These are phyloP conservation scores for Lysiphlebus fabarum DNA, from an alignment of 1,140 invertebrate species.

Conservation along the genomic window DNA sequence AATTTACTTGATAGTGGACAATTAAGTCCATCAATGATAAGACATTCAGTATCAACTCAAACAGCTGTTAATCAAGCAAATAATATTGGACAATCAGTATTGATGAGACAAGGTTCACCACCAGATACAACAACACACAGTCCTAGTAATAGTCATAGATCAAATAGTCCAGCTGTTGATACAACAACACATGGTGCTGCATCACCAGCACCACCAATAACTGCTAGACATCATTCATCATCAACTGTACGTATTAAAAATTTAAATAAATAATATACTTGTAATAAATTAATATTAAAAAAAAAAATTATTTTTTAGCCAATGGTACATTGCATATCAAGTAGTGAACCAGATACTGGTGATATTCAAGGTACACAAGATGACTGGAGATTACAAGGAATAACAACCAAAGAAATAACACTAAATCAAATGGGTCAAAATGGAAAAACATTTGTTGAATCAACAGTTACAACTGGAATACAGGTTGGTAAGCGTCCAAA, in stretches of 20 bases:
- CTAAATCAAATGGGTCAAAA: slow-evolving; percentile 39
- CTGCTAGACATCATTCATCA: slow-evolving; percentile 53
- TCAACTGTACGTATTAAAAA: slow-evolving; percentile 51
- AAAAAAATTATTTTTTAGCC: slow-evolving; percentile 57
- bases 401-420: slow-evolving; percentile 46
- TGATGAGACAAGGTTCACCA: slow-evolving; percentile 61
- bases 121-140: slow-evolving; percentile 80
- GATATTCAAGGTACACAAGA: slow-evolving; percentile 51
- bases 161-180: slow-evolving; percentile 55
- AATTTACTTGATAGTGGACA: slow-evolving; percentile 30
- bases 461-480: slow-evolving; percentile 54
- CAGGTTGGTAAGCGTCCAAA: slow-evolving; percentile 54
- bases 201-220: slow-evolving; percentile 56
- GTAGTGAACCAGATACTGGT: slow-evolving; percentile 73
- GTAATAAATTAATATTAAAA: background rate
- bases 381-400: slow-evolving; percentile 49
- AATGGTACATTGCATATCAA: slow-evolving; percentile 82
- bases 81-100: slow-evolving; percentile 54
- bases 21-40: slow-evolving; percentile 46
- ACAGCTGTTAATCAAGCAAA: slow-evolving; percentile 64
- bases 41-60: slow-evolving; percentile 73
- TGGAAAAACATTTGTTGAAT: slow-evolving; percentile 56
- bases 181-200: slow-evolving; percentile 55
- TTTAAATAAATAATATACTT: background rate
- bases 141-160: slow-evolving; percentile 59